Evolutionary conservation across 2,888 invertebrate species (phyloP).

Genomic region (Boloria euphrosyne): DNA sequence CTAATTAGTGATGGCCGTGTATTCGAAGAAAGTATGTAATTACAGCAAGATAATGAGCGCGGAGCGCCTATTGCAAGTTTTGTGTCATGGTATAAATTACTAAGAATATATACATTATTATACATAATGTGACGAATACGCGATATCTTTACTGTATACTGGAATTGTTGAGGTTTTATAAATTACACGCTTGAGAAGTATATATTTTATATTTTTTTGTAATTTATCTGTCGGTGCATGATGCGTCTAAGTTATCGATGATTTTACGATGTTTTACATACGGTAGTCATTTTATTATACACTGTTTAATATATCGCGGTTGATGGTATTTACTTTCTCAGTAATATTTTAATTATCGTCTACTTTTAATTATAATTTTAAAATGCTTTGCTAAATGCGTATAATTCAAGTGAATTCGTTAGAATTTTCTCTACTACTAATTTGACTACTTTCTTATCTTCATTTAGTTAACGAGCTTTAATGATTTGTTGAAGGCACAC

Average conservation of each 20-base stretch:
- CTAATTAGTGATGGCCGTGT: slow-evolving; percentile 14
- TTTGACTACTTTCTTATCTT: slow-evolving; percentile 44
- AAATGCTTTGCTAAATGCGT: too few species aligned
- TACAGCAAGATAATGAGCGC: slow-evolving; percentile 13
- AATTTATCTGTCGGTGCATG: too few species aligned
- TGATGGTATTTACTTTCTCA: too few species aligned
- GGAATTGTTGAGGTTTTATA: slow-evolving; percentile 2
- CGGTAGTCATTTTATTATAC: too few species aligned
- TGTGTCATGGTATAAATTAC: slow-evolving; percentile 25
- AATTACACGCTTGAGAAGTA: not conserved
- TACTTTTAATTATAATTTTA: too few species aligned
- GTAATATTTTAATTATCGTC: too few species aligned
- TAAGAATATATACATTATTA: slow-evolving; percentile 22
- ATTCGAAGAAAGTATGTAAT: slow-evolving; percentile 16
- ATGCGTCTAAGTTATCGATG: too few species aligned
- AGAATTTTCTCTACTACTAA: slow-evolving; percentile 12
- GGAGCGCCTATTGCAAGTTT: slow-evolving; percentile 18
- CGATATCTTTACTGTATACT: slow-evolving; percentile 13
- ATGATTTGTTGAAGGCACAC: slow-evolving; percentile 47
- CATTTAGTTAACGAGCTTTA: slow-evolving; percentile 47
- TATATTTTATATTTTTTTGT: too few species aligned
- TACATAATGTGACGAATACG: slow-evolving; percentile 4
- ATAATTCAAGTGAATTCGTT: not conserved
- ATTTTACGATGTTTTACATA: too few species aligned
- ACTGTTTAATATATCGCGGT: too few species aligned